Base-by-base conservation (phyloP, 2,113 vertebrate species). In the Piaya cayana region DNA sequence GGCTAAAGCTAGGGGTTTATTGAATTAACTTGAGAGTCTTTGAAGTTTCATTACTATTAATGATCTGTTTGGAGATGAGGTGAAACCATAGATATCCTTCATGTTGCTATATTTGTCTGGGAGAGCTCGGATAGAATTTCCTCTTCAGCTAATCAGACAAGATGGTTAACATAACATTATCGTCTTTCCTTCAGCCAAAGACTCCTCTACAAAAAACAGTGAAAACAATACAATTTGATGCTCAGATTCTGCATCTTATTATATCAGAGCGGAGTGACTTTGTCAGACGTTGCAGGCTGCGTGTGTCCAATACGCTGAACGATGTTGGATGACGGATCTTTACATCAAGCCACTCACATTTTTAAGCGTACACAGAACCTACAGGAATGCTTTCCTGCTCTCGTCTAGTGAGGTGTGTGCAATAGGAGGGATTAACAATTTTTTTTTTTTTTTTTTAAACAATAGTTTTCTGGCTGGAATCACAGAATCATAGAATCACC, bases 1-100 rank as follows among this genome's bases (percentile, higher is more conserved):
- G 90, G 79, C 93, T 96, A 85, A 97, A 97, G 84, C 91, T 88
- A 82, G 59, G 91, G 82, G 52, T 95, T 94, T 95, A 97, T 92
- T 53, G 88, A 91, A 93, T 96, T 96, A 95, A 95, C 77, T 64
- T 65, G 86, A 94, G 39, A 67, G 79, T 79, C 88, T 94, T 93
- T 92, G 84, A 94, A 97, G 82, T 92, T 96, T 97, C 82, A 97
- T 97, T 96, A 95, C 93, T 96, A 93, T 96, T 97, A 96, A 97
- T 94, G 88, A 88, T 82, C 68, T 88, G 64, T 92, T 95, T 95
- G 78, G 94, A 76, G 88, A 93, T 95, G 94, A 95, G 74, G 56
- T 96, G 89, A 96, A 92, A 82, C 86, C 94, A 77, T 23, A 91
- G 88, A 88, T 95, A 96, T 92, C 50, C 94, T 98, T 93, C 53